phyloP scores from a whole-genome alignment of 2,888 invertebrate species.

The Xylota segnis region DNA sequence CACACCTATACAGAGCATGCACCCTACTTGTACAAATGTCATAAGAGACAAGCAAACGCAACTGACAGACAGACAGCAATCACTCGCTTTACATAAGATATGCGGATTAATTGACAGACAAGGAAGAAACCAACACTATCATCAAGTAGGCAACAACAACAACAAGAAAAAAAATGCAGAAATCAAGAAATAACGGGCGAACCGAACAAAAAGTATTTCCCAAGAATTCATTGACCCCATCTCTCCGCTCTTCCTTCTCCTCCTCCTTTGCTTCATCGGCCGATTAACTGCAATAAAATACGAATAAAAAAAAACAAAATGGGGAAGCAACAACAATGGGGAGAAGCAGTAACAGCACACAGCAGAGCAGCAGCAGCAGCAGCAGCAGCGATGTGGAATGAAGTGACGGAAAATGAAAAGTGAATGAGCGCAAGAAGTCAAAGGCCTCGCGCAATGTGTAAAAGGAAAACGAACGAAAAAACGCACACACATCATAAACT shows the following conservation, averaged over 20 bases:
- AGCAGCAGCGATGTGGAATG: constrained; percentile 70
- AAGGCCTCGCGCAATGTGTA: constrained; percentile 77
- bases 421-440: constrained; percentile 78
- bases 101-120: constrained; percentile 76
- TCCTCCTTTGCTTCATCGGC: constrained; percentile 51
- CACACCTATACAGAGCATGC: constrained; percentile 38
- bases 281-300: constrained; percentile 73
- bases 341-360: constrained; percentile 47
- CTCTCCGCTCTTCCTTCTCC: constrained; percentile 1
- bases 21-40: constrained; percentile 68
- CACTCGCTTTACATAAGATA: constrained; percentile 75
- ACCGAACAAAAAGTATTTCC: constrained; percentile 73
- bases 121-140: constrained; percentile 69
- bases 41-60: constrained; percentile 57
- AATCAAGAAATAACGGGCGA: constrained; percentile 74
- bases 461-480: constrained; percentile 58
- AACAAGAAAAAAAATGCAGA: constrained; percentile 28
- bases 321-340: constrained; percentile 67
- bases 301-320: constrained; percentile 37
- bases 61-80: constrained; percentile 74
- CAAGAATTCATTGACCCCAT: constrained; percentile 77
- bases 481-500: constrained; percentile 32
- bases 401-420: constrained; percentile 77
- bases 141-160: constrained; percentile 36
- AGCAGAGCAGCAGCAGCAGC: constrained; percentile 37